A percentile compares a stretch with the other conserved stretches of the same genome.
Conservation (phyloP, 2,797 vertebrate genomes). For the Sylvia borin region DNA sequence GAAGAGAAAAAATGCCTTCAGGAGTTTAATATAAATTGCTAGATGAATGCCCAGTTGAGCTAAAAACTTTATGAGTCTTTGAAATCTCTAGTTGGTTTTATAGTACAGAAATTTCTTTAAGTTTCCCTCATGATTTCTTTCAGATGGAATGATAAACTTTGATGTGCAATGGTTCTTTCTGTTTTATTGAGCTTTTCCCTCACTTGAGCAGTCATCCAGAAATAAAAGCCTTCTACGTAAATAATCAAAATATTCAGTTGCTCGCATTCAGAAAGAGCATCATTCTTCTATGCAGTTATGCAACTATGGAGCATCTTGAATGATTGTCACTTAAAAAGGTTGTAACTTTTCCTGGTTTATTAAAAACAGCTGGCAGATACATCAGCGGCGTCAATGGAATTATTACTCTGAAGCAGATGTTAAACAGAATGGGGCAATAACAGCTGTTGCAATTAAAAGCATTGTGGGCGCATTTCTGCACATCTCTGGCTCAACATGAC, state of each 20-base stretch:
- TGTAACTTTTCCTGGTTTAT: slow-evolving; percentile 55
- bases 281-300: slow-evolving; percentile 7
- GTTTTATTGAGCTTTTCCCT: background rate
- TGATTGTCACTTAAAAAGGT: slow-evolving; percentile 61
- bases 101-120: slow-evolving; percentile 15
- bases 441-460: slow-evolving; percentile 50
- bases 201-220: background rate
- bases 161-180: background rate
- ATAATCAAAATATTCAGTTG: slow-evolving; percentile 33
- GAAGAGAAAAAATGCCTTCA: slow-evolving; percentile 5
- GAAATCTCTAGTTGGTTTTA: slow-evolving; percentile 22
- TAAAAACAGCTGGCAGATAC: slow-evolving; percentile 64
- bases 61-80: slow-evolving; percentile 15
- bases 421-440: slow-evolving; percentile 54
- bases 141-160: background rate
- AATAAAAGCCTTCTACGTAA: slow-evolving; percentile 8
- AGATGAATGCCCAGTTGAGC: background rate
- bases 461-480: slow-evolving; percentile 37
- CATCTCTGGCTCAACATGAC: slow-evolving; percentile 39
- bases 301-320: slow-evolving; percentile 38
- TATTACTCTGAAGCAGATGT: slow-evolving; percentile 66
- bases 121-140: background rate
- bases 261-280: background rate
- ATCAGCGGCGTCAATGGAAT: slow-evolving; percentile 20
- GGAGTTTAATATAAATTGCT: slow-evolving; percentile 8